Percentiles rank a stretch among this genome's conserved stretches.
These are phyloP conservation scores for Canis aureus DNA, from an alignment of 2,113 vertebrate species.

Conservation along the genomic window DNA sequence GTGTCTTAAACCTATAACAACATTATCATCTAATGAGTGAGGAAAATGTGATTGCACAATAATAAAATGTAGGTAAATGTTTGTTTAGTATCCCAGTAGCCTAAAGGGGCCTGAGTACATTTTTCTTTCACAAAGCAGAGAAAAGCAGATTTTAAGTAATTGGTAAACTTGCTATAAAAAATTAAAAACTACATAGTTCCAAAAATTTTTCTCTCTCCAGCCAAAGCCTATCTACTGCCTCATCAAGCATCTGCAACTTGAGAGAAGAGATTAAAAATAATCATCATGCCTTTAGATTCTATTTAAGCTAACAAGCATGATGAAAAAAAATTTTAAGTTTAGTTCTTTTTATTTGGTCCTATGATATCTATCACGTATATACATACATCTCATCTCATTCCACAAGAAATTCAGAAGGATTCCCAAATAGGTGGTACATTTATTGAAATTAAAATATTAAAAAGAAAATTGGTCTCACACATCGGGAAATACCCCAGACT, in stretches of 20 bases:
- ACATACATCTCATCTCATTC: not conserved
- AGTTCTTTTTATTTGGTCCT: not conserved
- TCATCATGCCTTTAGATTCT: not conserved
- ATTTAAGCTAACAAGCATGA: not conserved
- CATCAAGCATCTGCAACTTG: not conserved
- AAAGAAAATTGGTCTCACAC: not conserved
- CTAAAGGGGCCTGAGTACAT: not conserved
- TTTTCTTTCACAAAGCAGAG: slow-evolving; percentile 5
- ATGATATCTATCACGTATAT: not conserved
- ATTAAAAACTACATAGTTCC: not conserved
- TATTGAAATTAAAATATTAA: slow-evolving; percentile 24
- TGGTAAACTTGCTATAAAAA: slow-evolving; percentile 19
- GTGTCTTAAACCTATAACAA: slow-evolving; percentile 14
- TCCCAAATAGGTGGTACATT: not conserved
- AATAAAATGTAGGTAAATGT: not conserved
- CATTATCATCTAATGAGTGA: slow-evolving; percentile 1
- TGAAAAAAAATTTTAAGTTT: not conserved
- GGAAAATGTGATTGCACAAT: not conserved
- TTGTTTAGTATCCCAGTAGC: not conserved
- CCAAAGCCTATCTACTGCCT: not conserved
- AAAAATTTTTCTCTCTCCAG: not conserved
- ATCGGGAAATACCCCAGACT: not conserved
- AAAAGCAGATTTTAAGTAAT: slow-evolving; percentile 3
- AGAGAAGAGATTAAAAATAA: slow-evolving; percentile 11
- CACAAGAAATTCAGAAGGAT: not conserved